Percentiles rank a stretch among this genome's conserved stretches.
Evolutionary conservation across 2,797 vertebrate species (phyloP).

Genomic region (Lepilemur ruficaudatus): DNA sequence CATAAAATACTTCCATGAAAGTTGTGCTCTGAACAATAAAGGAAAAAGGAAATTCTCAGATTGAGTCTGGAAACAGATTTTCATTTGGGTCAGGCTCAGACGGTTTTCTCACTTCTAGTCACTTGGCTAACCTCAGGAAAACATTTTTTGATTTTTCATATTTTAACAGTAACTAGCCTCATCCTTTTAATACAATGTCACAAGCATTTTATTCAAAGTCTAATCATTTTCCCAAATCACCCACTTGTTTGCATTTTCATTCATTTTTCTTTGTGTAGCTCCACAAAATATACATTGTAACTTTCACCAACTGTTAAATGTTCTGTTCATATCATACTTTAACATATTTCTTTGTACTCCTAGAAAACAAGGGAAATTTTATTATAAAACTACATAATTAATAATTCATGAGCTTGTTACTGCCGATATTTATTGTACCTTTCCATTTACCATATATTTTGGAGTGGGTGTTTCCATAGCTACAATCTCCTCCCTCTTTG

Average conservation of each 20-base stretch:
- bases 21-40: background rate
- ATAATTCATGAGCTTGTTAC: background rate
- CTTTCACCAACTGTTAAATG: background rate
- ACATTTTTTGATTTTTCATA: background rate
- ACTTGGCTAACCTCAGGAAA: constrained; percentile 15
- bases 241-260: background rate
- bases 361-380: background rate
- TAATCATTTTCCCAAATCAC: background rate
- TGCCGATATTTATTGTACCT: background rate
- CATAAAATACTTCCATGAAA: background rate
- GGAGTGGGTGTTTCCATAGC: background rate
- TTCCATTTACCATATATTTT: background rate
- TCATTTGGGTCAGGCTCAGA: background rate
- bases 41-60: constrained; percentile 8
- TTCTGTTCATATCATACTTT: background rate
- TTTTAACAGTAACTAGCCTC: constrained; percentile 26
- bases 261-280: background rate
- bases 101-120: background rate
- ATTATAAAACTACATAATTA: background rate
- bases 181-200: background rate
- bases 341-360: background rate
- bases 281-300: background rate
- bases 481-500: background rate
- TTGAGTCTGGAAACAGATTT: background rate
- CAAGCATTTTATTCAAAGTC: background rate